A percentile compares a stretch with the other conserved stretches of the same genome.
These are phyloP conservation scores for Darevskia nairensis DNA, from an alignment of 2,797 vertebrate species.

Conservation along the genomic window DNA sequence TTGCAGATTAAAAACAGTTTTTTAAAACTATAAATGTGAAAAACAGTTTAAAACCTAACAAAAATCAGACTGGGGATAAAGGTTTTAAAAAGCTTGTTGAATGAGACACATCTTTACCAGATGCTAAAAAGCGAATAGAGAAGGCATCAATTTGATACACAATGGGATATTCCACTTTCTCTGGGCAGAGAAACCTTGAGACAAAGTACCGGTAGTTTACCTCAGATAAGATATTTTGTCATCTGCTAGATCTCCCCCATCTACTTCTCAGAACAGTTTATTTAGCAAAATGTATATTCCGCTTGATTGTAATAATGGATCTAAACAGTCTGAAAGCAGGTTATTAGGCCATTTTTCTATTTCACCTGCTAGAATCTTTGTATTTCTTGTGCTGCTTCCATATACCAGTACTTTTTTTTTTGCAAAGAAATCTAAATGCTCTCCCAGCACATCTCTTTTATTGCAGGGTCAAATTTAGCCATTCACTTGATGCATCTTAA, in stretches of 20 bases:
- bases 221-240: neutral
- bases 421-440: neutral
- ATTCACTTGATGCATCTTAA: neutral
- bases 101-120: too few species aligned
- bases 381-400: neutral
- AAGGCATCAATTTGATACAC: too few species aligned
- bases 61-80: too few species aligned
- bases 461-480: neutral
- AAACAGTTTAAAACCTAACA: too few species aligned
- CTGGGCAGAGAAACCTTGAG: neutral
- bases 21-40: too few species aligned
- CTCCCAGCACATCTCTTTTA: neutral
- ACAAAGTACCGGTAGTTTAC: neutral
- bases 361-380: neutral
- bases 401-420: neutral
- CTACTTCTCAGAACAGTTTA: neutral
- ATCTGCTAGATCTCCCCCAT: neutral
- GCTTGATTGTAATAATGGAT: too few species aligned
- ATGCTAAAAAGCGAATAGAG: too few species aligned
- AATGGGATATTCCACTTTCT: neutral
- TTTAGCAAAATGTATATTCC: too few species aligned
- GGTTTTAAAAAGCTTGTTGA: too few species aligned
- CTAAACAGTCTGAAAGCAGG: neutral
- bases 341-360: neutral
- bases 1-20: too few species aligned